These are phyloP conservation scores for Coreoperca whiteheadi DNA, from an alignment of 2,113 vertebrate genomes.

Conservation along the genomic window DNA sequence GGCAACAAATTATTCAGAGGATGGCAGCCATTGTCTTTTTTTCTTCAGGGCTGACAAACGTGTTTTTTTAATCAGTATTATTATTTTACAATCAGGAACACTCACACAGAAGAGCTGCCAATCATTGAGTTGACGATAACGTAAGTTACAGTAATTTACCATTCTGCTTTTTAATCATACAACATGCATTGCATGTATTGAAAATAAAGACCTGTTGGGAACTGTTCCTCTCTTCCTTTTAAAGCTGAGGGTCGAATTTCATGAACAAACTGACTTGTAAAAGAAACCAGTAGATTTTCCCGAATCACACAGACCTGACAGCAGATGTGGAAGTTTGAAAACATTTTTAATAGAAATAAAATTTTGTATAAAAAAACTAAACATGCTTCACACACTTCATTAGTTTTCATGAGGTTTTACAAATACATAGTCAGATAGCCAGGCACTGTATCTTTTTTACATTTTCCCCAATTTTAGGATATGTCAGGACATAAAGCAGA, in stretches of 20 bases:
- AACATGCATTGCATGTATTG: background rate
- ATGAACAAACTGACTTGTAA: background rate
- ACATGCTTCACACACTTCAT: slow-evolving; percentile 96
- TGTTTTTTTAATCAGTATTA: slow-evolving; percentile 40
- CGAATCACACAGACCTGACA: slow-evolving; percentile 27
- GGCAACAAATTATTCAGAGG: slow-evolving; percentile 58
- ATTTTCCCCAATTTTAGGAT: slow-evolving; percentile 83
- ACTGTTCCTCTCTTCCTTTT: background rate
- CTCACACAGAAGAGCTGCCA: slow-evolving; percentile 26
- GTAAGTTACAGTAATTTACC: background rate
- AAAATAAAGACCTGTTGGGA: background rate
- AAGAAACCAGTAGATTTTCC: background rate
- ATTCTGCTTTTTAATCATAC: background rate
- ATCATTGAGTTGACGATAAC: slow-evolving; percentile 17
- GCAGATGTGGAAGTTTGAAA: slow-evolving; percentile 85
- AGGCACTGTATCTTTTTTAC: slow-evolving; percentile 93
- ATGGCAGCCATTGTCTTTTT: slow-evolving; percentile 59
- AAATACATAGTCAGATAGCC: slow-evolving; percentile 92
- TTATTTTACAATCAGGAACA: slow-evolving; percentile 41
- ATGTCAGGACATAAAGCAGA: slow-evolving; percentile 93
- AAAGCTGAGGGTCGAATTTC: background rate
- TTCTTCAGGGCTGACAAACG: slow-evolving; percentile 37
- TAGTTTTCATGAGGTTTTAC: slow-evolving; percentile 86
- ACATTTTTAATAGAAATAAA: slow-evolving; percentile 99
- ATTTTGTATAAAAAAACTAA: slow-evolving; percentile 89